These are phyloP conservation scores for Leptinotarsa defecta DNA, from an alignment of 1,140 invertebrate genomes.

Conservation along the genomic window DNA sequence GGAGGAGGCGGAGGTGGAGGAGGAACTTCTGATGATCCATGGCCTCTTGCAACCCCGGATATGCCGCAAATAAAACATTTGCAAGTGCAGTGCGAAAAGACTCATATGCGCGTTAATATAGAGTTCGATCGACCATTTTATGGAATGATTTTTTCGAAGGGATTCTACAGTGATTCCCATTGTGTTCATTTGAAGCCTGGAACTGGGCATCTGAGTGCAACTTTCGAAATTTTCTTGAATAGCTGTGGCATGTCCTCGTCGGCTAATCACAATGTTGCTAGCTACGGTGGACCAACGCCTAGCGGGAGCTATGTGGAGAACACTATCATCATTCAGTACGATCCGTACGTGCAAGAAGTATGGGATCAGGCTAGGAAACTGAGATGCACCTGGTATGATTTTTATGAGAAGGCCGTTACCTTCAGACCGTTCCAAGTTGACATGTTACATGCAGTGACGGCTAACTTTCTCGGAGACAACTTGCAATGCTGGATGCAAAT, in stretches of 20 bases:
- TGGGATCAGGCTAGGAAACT: slow-evolving; percentile 85
- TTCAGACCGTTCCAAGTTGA: slow-evolving; percentile 93
- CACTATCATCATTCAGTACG: slow-evolving; percentile 93
- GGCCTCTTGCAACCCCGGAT: slow-evolving; percentile 81
- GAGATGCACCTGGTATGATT: slow-evolving; percentile 92
- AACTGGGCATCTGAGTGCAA: slow-evolving; percentile 85
- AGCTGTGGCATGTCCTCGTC: slow-evolving; percentile 90
- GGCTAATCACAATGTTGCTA: slow-evolving; percentile 80
- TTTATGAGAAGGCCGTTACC: slow-evolving; percentile 92
- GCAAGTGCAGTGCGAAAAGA: slow-evolving; percentile 95
- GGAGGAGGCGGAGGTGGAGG: slow-evolving; percentile 51
- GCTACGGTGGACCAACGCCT: slow-evolving; percentile 77
- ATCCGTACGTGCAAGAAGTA: slow-evolving; percentile 92
- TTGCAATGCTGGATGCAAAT: slow-evolving; percentile 97
- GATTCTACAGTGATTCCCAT: slow-evolving; percentile 86
- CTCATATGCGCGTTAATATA: slow-evolving; percentile 92
- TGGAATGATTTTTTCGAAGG: slow-evolving; percentile 94
- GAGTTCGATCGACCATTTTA: slow-evolving; percentile 94
- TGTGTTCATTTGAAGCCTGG: slow-evolving; percentile 90
- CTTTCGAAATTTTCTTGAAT: slow-evolving; percentile 90
- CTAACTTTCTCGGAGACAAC: slow-evolving; percentile 93
- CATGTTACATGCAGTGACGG: slow-evolving; percentile 90
- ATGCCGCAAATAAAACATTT: slow-evolving; percentile 90
- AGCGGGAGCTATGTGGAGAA: slow-evolving; percentile 93
- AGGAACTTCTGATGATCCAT: slow-evolving; percentile 69